phyloP scores from a whole-genome alignment of 2,797 vertebrate genomes.

The Taeniopygia guttata region DNA sequence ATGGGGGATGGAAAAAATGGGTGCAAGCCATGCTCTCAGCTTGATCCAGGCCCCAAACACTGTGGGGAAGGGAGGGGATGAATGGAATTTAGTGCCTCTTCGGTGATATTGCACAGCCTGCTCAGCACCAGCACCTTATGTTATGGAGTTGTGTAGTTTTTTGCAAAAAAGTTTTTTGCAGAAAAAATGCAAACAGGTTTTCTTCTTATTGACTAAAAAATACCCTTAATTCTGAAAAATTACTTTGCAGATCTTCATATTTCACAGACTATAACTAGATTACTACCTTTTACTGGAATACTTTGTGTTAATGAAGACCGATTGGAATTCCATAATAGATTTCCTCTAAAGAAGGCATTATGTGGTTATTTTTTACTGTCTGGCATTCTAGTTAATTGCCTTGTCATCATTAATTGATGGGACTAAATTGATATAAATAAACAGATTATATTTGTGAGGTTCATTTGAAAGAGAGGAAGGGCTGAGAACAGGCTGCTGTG shows the following conservation, averaged over 20 bases:
- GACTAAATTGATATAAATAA: constrained; percentile 62
- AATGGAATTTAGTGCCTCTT: neutral
- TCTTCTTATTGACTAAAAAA: neutral
- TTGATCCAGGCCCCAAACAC: rapidly evolving
- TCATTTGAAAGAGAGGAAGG: neutral
- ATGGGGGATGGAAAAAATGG: neutral
- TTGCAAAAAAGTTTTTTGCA: neutral
- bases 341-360: constrained; percentile 58
- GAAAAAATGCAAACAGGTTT: neutral
- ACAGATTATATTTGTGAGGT: constrained; percentile 44
- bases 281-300: constrained; percentile 62
- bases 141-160: rapidly evolving
- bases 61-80: neutral
- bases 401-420: constrained; percentile 69
- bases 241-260: constrained; percentile 7
- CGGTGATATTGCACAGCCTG: neutral
- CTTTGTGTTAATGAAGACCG: constrained; percentile 62
- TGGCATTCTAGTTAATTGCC: constrained; percentile 68
- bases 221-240: constrained; percentile 56
- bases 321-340: constrained; percentile 62
- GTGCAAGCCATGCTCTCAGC: rapidly evolving
- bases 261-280: constrained; percentile 53
- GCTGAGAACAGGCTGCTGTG: neutral
- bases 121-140: rapidly evolving
- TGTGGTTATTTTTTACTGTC: constrained; percentile 59